Evolutionary conservation across 2,113 vertebrate species (phyloP), one percentile per base, ranked within the genome.

Genomic region (Ageneiosus marmoratus): DNA sequence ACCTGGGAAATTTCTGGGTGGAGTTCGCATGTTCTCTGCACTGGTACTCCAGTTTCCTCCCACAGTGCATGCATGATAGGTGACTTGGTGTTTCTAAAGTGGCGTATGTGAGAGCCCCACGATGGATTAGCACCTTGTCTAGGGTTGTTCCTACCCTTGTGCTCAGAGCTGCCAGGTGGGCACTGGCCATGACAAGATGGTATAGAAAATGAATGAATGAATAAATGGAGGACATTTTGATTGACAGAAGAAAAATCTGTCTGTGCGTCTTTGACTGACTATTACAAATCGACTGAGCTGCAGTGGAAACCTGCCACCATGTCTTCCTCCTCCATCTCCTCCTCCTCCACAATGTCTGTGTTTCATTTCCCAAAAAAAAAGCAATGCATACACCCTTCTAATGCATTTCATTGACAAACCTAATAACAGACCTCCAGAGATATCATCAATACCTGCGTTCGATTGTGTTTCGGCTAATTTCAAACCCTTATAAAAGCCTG

Each of bases 391-490:
- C 20, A 76, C 58, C 44, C 44, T 77, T 44, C 65, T 41, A 83
- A 77, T 69, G 58, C 34, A 6, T 20, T 78, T 60, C n/a, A 70
- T 72, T n/a, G 76, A 32, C 37, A 72, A 50, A 58, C 75, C 82
- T 48, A 83, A 78, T 70, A 83, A 70, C 60, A 82, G 72, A 56
- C 74, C 63, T 56, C 74, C 74, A 77, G n/a, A 46, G 82, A 83
- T 77, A 69, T 46, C 60, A 58, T 83, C 50, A 27, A 69, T 83
- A 83, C 74, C 82, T 34, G 48, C 27, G 24, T 11, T 46, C 34
- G 41, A 41, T 77, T 85, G 56, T 77, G 62, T 72, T 55, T 58
- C 55, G 15, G 51, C 84, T 75, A 74, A 77, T 44, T 82, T 82
- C 56, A 50, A 67, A 73, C 72, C 62, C 20, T 58, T n/a, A 55